phyloP scores from a whole-genome alignment of 2,888 invertebrate genomes.

The Phasia obesa region DNA sequence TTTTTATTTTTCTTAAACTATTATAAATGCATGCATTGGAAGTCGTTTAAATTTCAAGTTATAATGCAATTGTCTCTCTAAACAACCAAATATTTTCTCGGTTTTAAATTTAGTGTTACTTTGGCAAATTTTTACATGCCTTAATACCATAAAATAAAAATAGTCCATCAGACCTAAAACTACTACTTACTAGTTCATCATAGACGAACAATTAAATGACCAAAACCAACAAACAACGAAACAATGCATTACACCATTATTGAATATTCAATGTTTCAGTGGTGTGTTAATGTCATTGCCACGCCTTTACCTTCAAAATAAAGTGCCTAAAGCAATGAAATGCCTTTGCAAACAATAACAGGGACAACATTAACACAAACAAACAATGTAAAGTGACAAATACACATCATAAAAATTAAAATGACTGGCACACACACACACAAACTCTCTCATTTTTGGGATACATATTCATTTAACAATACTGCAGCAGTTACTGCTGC shows the following conservation, averaged over 20 bases:
- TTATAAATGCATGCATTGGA: no score
- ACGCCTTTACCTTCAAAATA: conserved; percentile 47
- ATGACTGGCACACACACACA: conserved; percentile 29
- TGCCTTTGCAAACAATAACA: background rate
- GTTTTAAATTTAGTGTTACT: no score
- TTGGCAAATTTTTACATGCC: no score
- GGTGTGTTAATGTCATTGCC: conserved; percentile 59
- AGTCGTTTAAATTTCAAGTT: no score
- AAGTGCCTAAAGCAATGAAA: conserved; percentile 1
- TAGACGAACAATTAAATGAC: background rate
- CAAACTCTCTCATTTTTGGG: conserved; percentile 34
- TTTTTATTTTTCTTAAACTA: no score
- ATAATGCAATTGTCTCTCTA: no score
- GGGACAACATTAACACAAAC: conserved; percentile 22
- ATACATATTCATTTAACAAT: background rate
- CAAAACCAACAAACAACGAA: conserved; percentile 3
- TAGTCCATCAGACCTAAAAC: background rate
- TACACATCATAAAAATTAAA: conserved; percentile 42
- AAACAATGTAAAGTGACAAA: conserved; percentile 55
- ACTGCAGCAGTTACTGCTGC: background rate
- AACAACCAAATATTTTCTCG: no score
- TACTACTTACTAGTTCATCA: background rate
- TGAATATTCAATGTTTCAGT: conserved; percentile 23
- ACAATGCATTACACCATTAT: background rate
- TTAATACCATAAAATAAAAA: background rate